These are phyloP conservation scores for Parotia lawesii DNA, from an alignment of 2,113 vertebrate genomes.

Conservation along the genomic window DNA sequence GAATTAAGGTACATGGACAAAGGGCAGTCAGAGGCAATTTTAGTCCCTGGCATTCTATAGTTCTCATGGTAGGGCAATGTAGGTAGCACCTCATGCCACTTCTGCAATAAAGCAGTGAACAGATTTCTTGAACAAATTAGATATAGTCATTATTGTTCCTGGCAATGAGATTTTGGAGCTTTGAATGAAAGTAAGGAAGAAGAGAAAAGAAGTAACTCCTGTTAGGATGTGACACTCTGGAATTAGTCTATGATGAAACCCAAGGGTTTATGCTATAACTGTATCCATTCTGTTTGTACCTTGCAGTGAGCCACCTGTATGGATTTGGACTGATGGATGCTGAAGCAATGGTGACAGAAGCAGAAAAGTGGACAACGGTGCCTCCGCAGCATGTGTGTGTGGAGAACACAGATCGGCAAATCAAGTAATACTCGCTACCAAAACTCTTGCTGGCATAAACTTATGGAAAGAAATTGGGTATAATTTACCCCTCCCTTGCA, in stretches of 20 bases:
- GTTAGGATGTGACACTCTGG: neutral
- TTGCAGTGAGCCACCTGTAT: constrained; percentile 93
- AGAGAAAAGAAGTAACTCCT: neutral
- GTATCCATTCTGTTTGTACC: constrained; percentile 34
- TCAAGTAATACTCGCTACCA: constrained; percentile 80
- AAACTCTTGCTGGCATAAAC: neutral
- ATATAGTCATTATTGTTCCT: neutral
- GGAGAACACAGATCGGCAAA: constrained; percentile 93
- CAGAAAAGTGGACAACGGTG: constrained; percentile 92
- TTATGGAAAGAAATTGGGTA: neutral
- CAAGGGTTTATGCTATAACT: neutral
- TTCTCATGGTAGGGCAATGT: neutral
- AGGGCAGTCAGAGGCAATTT: neutral
- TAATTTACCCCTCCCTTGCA: constrained; percentile 16
- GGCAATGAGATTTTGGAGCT: neutral
- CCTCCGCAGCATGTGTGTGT: constrained; percentile 93
- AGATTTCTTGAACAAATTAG: neutral
- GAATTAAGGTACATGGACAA: neutral
- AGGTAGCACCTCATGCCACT: neutral
- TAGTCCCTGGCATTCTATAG: neutral
- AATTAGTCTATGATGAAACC: neutral
- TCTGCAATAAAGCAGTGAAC: neutral
- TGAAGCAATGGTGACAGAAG: constrained; percentile 98
- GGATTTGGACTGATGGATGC: constrained; percentile 98
- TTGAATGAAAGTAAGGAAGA: neutral